Evolutionary conservation across 2,888 invertebrate genomes (phyloP), one percentile per base, ranked within the genome.

Genomic region (Phrixothrix hirtus): DNA sequence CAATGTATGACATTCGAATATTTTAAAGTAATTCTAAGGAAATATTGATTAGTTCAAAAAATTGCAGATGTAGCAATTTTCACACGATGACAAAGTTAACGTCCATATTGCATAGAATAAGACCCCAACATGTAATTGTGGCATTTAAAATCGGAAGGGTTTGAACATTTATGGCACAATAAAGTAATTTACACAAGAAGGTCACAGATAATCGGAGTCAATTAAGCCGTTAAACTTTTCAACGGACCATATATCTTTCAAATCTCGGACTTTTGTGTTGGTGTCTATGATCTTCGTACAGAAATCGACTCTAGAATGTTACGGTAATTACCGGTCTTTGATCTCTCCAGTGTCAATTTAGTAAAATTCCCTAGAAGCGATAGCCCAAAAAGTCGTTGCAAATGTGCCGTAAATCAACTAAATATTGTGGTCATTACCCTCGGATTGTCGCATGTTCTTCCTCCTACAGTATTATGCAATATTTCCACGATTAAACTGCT

Each of bases 141-240:
- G n/a, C n/a, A n/a, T n/a, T n/a, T n/a, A n/a, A 14, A 15, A 15
- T 21, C 37, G 14, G 13, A 44, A 47, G 39, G 47, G 47, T 39
- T 47, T 27, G 5, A 15, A 25, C 12, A 79, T 79, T 78, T 79
- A 79, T 77, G 77, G 77, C 79, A 78, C 78, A 79, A 78, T 75
- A 79, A 80, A 79, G 79, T 78, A 74, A 68, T 67, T 69, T 80
- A 79, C 77, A 79, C 78, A 78, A 79, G 78, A 79, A 78, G 78
- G 78, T 78, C 78, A 78, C 78, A 79, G 78, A 77, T 79, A 79
- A 79, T 79, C 78, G 77, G 53, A 30, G 35, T 30, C 75, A 66
- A 70, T 67, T 70, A 78, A 78, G 64, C 72, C 60, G 29, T 45
- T 45, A 45, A 44, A 34, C 31, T 43, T 32, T 32, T 14, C 11